Evolutionary conservation across 2,888 invertebrate genomes (phyloP).

Genomic region (Mythimna pallens): DNA sequence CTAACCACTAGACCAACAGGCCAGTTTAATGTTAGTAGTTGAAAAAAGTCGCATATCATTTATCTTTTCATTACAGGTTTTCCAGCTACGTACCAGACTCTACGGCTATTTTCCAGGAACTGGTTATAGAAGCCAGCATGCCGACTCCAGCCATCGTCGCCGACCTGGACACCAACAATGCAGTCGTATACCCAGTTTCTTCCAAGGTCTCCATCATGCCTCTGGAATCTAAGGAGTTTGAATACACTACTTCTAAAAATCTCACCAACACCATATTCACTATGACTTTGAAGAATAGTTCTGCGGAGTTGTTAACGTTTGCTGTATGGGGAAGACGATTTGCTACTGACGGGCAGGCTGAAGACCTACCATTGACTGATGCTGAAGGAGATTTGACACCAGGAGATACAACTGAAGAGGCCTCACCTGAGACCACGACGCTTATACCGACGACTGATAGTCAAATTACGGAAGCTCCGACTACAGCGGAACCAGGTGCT

Average conservation of each 20-base stretch:
- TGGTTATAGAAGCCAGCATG: constrained; percentile 84
- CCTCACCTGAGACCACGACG: neutral
- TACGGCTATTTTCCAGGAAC: constrained; percentile 84
- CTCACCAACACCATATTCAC: constrained; percentile 66
- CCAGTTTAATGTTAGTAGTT: no score
- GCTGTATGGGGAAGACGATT: constrained; percentile 90
- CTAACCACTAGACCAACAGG: no score
- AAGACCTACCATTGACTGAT: constrained; percentile 69
- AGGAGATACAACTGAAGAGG: neutral
- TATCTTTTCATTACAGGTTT: constrained; percentile 80
- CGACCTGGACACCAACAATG: constrained; percentile 74
- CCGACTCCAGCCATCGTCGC: constrained; percentile 74
- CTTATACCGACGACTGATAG: neutral
- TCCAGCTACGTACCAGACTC: constrained; percentile 78
- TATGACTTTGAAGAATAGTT: constrained; percentile 68
- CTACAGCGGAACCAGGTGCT: constrained; percentile 21
- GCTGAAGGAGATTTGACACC: constrained; percentile 33
- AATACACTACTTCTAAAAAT: constrained; percentile 65
- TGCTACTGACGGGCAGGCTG: constrained; percentile 79
- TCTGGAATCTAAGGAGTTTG: constrained; percentile 78
- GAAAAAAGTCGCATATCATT: neutral
- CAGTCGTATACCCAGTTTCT: constrained; percentile 87
- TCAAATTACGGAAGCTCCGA: neutral
- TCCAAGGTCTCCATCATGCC: constrained; percentile 87
- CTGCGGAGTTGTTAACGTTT: constrained; percentile 85